Evolutionary conservation across 1,140 invertebrate species (phyloP), one percentile per base, ranked within the genome.

Genomic region (Parapsyche elsis): DNA sequence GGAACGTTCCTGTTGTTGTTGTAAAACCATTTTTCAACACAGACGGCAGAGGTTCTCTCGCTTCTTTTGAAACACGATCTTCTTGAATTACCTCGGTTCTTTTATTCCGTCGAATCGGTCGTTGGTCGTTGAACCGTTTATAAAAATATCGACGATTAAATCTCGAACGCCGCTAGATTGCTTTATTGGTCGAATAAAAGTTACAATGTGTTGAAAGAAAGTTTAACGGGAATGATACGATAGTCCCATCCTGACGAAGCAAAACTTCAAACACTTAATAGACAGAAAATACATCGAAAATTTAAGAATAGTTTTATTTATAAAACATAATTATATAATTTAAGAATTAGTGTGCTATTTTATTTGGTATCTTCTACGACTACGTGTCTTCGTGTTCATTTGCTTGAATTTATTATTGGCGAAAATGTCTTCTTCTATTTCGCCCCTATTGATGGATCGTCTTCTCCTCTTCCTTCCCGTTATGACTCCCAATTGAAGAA

Each of bases 401-500:
- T 26, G 21, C 23, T 10, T 30, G 24, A 9, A 67, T 67, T 67
- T 67, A 30, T 67, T 67, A 24, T 67, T 30, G 24, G 24, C 64
- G 23, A 67, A 67, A 9, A 67, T 67, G 14, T 67, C 57, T 61
- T 61, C 57, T 21, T 61, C 57, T 21, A 9, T 61, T 9, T 24
- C 23, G 24, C 21, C 24, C 21, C 23, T 23, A 9, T 59, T 59
- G 44, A 75, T 86, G 26, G 88, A 86, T 73, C 88, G 85, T 85
- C 85, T 86, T 84, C 85, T 86, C 78, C 84, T 85, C 71, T 86
- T 82, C 84, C 85, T 85, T 7, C 92, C 92, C 1, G 91, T 89
- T 9, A 95, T 88, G 4, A 93, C 92, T 67, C 94, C 93, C 38
- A 95, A 88, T 84, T 94, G 94, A 5, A 95, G 86, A 12, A 95